Evolutionary conservation across 2,113 vertebrate species (phyloP).

Genomic region (Rhabdornis inornatus): DNA sequence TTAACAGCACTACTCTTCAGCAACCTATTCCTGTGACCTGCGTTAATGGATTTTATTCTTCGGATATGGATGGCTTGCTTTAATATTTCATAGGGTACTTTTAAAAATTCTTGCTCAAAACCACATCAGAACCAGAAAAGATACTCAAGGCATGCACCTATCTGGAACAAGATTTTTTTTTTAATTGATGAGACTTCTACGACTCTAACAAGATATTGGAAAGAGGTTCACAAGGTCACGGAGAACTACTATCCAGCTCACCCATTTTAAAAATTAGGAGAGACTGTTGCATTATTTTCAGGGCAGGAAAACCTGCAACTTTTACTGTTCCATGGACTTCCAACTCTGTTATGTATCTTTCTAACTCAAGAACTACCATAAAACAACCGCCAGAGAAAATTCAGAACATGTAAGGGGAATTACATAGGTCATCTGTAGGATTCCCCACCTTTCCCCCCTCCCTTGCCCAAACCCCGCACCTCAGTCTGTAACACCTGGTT

Average conservation of each 20-base stretch:
- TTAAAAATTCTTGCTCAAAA: conserved; percentile 30
- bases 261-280: not conserved
- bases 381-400: not conserved
- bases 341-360: not conserved
- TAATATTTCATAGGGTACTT: conserved; percentile 50
- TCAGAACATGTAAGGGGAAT: not conserved
- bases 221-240: conserved; percentile 4
- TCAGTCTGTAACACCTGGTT: not conserved
- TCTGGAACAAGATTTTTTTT: not conserved
- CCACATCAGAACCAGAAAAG: not conserved
- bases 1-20: not conserved
- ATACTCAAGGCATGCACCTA: not conserved
- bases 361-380: not conserved
- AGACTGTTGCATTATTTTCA: not conserved
- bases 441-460: not conserved
- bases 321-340: not conserved
- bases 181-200: conserved; percentile 4
- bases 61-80: not conserved
- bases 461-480: fast-evolving
- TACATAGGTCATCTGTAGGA: not conserved
- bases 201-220: not conserved
- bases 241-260: not conserved
- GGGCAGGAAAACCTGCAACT: not conserved
- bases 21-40: not conserved
- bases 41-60: conserved; percentile 36